phyloP scores from a whole-genome alignment of 2,113 vertebrate genomes.

The Muscicapa adusta region DNA sequence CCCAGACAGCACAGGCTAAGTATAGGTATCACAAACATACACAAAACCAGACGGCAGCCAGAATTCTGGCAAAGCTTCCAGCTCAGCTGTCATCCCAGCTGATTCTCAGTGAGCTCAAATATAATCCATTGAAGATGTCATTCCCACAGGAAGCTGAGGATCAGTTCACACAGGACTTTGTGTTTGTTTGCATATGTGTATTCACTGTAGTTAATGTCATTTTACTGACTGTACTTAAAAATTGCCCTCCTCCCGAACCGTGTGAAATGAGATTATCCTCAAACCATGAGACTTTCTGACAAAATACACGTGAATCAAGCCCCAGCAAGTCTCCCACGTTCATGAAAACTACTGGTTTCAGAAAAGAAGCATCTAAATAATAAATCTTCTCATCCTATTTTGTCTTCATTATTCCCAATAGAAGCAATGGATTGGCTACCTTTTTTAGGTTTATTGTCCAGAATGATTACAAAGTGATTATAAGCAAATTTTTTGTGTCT shows the following conservation, averaged over 20 bases:
- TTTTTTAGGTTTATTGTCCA: neutral
- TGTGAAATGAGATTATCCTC: conserved; percentile 46
- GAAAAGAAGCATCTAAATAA: neutral
- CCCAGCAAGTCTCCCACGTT: neutral
- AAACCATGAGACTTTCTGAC: neutral
- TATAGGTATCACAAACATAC: neutral
- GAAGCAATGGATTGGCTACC: neutral
- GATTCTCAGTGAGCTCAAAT: conserved; percentile 29
- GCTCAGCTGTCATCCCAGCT: neutral
- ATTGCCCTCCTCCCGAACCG: neutral
- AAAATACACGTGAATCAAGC: neutral
- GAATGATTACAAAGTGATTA: neutral
- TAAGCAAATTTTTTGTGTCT: neutral
- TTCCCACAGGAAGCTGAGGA: conserved; percentile 55
- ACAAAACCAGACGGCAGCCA: neutral
- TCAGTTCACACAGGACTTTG: conserved; percentile 54
- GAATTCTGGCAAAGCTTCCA: neutral
- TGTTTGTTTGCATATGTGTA: conserved; percentile 37
- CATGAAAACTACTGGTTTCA: neutral
- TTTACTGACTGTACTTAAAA: conserved; percentile 39
- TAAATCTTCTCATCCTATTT: neutral
- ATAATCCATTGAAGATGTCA: conserved; percentile 30
- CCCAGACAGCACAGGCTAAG: neutral
- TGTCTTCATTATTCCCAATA: neutral
- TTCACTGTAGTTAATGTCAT: conserved; percentile 42